A percentile compares a stretch with the other conserved stretches of the same genome.
phyloP scores from a whole-genome alignment of 2,113 vertebrate species.

The Ammodytes marinus region DNA sequence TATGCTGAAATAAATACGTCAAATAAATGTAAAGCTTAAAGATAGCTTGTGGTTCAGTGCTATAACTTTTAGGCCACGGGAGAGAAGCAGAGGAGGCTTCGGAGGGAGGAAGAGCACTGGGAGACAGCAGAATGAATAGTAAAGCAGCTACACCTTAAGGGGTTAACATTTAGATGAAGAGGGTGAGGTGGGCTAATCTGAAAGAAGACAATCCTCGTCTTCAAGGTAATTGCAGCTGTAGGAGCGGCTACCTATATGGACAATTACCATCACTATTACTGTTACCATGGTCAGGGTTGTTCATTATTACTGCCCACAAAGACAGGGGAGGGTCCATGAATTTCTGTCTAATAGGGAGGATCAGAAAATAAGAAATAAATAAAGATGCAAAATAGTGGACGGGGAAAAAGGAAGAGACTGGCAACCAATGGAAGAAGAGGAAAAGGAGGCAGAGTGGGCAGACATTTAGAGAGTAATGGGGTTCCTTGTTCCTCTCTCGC shows the following conservation, averaged over 20 bases:
- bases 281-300: conserved; percentile 31
- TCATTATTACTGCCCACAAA: conserved; percentile 32
- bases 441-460: conserved; percentile 47
- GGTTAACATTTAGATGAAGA: conserved; percentile 66
- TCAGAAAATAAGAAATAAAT: conserved; percentile 18
- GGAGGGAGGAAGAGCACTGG: conserved; percentile 7
- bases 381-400: conserved; percentile 12
- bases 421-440: conserved; percentile 37
- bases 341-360: background rate
- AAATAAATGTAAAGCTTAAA: conserved; percentile 59
- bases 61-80: conserved; percentile 40
- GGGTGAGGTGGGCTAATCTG: conserved; percentile 42
- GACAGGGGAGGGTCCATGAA: background rate
- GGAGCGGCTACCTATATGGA: conserved; percentile 11
- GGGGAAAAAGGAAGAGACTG: conserved; percentile 25
- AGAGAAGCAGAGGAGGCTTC: conserved; percentile 16
- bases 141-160: conserved; percentile 50
- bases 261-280: conserved; percentile 44
- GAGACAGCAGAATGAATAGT: conserved; percentile 45
- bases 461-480: conserved; percentile 71
- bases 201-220: conserved; percentile 49
- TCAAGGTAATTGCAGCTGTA: conserved; percentile 36
- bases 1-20: conserved; percentile 67
- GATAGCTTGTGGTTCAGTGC: conserved; percentile 61
- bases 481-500: conserved; percentile 65